phyloP scores from a whole-genome alignment of 2,797 vertebrate species.

The Moxostoma hubbsi region DNA sequence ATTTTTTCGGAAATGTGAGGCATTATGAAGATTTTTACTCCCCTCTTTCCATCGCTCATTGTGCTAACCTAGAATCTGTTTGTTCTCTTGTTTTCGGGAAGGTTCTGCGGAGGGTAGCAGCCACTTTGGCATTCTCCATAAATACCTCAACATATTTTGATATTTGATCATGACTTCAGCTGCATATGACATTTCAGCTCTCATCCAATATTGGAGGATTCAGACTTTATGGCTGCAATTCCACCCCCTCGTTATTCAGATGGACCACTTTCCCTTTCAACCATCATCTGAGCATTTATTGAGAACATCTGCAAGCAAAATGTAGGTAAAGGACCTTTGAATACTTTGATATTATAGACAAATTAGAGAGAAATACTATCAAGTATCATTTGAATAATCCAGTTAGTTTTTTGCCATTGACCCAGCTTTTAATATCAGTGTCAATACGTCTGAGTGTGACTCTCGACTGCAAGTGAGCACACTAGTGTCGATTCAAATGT shows the following conservation, averaged over 20 bases:
- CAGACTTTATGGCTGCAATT: slow-evolving; percentile 28
- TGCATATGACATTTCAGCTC: slow-evolving; percentile 61
- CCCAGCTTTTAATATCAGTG: slow-evolving; percentile 39
- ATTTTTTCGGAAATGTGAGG: slow-evolving; percentile 61
- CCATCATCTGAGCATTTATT: slow-evolving; percentile 48
- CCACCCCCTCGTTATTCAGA: slow-evolving; percentile 20
- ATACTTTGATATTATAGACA: slow-evolving; percentile 43
- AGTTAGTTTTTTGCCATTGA: slow-evolving; percentile 43
- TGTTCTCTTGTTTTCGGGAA: slow-evolving; percentile 50
- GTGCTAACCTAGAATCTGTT: slow-evolving; percentile 55
- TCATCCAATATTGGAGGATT: slow-evolving; percentile 51
- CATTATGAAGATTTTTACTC: slow-evolving; percentile 57
- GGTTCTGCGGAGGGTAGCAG: slow-evolving; percentile 46
- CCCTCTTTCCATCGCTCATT: slow-evolving; percentile 43
- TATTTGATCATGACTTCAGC: slow-evolving; percentile 61
- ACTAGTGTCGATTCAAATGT: slow-evolving; percentile 35
- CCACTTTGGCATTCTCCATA: slow-evolving; percentile 64
- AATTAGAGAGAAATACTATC: slow-evolving; percentile 27
- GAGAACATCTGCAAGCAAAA: slow-evolving; percentile 36
- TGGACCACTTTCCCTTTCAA: slow-evolving; percentile 13
- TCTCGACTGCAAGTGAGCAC: slow-evolving; percentile 16
- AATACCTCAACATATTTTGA: slow-evolving; percentile 62
- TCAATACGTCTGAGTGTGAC: slow-evolving; percentile 27
- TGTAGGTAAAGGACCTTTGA: slow-evolving; percentile 30
- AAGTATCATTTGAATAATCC: slow-evolving; percentile 35